phyloP scores from a whole-genome alignment of 2,888 invertebrate genomes.

The Cantharis flavilabris region DNA sequence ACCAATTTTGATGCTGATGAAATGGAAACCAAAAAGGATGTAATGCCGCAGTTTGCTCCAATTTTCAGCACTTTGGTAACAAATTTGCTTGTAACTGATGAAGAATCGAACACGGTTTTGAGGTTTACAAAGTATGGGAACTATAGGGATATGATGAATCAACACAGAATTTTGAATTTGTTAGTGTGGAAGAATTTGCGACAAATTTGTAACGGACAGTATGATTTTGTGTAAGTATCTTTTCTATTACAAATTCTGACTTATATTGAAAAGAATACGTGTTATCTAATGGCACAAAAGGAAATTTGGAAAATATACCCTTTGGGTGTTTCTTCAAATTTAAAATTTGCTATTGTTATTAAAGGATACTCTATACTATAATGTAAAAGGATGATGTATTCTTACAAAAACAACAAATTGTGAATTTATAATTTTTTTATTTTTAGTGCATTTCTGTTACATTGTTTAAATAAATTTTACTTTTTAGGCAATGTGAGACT shows the following conservation, averaged over 20 bases:
- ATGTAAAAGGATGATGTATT: too few relatives aligned
- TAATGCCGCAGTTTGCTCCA: constrained; percentile 17
- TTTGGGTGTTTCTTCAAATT: not conserved
- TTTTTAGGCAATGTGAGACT: constrained; percentile 14
- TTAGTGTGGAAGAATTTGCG: constrained; percentile 67
- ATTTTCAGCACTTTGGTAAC: constrained; percentile 29
- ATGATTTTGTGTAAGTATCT: constrained; percentile 48
- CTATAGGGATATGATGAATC: constrained; percentile 57
- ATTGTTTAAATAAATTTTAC: not conserved
- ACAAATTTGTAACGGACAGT: constrained; percentile 56
- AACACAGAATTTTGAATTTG: constrained; percentile 59
- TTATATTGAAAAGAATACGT: not conserved
- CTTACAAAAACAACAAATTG: too few relatives aligned
- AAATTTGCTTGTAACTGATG: constrained; percentile 38
- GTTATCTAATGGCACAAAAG: too few relatives aligned
- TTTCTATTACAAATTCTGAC: not conserved
- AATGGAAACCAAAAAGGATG: not conserved
- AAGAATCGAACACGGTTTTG: constrained; percentile 41
- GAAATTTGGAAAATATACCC: too few relatives aligned
- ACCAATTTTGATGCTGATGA: constrained; percentile 6
- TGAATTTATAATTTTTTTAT: too few relatives aligned
- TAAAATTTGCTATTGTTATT: too few relatives aligned
- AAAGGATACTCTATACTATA: too few relatives aligned
- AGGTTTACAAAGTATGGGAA: constrained; percentile 58
- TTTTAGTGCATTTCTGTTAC: too few relatives aligned